Percentiles rank a stretch among this genome's conserved stretches.
Conservation (phyloP, 2,888 invertebrate genomes). For the Hesperia comma region DNA sequence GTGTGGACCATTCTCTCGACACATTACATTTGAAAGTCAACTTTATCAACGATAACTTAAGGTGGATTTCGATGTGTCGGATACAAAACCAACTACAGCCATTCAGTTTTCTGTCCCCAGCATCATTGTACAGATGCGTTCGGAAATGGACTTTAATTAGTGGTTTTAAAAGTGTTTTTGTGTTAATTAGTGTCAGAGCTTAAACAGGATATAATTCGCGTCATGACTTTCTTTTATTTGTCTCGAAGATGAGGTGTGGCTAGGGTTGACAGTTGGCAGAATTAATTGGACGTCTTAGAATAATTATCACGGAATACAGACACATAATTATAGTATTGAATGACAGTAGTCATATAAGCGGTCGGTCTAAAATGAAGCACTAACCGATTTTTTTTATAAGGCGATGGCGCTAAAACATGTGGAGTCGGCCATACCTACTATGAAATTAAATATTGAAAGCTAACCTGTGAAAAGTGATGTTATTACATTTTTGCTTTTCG, state of each 20-base stretch:
- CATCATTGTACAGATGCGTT: constrained; percentile 38
- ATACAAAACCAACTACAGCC: constrained; percentile 11
- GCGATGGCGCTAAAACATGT: no score
- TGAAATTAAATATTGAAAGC: no score
- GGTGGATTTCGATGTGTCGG: constrained; percentile 38
- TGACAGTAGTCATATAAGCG: no score
- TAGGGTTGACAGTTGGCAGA: constrained; percentile 23
- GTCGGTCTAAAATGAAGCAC: no score
- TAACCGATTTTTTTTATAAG: no score
- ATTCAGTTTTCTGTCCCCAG: constrained; percentile 41
- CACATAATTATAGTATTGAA: no score
- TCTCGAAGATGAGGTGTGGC: constrained; percentile 47
- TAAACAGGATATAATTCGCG: constrained; percentile 53
- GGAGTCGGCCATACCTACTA: no score
- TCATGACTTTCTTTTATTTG: constrained; percentile 54
- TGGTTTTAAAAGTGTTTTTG: constrained; percentile 40
- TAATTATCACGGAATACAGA: no score
- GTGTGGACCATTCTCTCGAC: constrained; percentile 34
- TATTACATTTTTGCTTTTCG: no score
- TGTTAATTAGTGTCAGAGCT: constrained; percentile 25
- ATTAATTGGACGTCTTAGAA: no score
- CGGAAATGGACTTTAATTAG: constrained; percentile 43
- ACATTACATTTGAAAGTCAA: constrained; percentile 2
- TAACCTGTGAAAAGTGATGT: no score
- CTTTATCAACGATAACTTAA: constrained; percentile 9